Evolutionary conservation across 2,888 invertebrate genomes (phyloP).

Genomic region (Adelognathus sp.): DNA sequence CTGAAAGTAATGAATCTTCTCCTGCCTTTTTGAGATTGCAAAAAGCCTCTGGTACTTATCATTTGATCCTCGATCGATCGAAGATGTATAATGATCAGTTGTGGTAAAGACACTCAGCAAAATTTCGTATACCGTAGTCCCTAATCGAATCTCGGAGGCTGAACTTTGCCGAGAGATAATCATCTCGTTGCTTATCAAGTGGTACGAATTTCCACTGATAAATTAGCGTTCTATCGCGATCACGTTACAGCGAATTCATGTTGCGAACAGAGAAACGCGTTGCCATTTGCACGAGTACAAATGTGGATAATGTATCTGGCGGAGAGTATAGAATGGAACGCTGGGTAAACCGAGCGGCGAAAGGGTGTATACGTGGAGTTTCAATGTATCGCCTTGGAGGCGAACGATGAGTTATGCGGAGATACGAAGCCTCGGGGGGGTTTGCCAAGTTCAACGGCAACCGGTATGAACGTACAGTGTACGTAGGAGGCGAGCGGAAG

Average conservation of each 20-base stretch:
- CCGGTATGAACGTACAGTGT: background rate
- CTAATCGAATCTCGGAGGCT: no score
- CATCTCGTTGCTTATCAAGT: no score
- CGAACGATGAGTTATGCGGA: conserved; percentile 54
- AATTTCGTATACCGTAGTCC: no score
- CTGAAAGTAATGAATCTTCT: no score
- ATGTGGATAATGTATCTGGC: conserved; percentile 9
- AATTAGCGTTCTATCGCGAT: conserved; percentile 24
- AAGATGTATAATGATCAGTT: no score
- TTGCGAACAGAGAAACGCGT: conserved; percentile 1
- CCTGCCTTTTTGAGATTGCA: no score
- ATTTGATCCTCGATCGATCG: no score
- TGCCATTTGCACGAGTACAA: conserved; percentile 21
- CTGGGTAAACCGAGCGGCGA: background rate
- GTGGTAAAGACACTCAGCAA: no score
- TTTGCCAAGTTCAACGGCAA: conserved; percentile 23
- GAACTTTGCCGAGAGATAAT: no score
- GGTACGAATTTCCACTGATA: background rate
- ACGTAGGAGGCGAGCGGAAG: background rate
- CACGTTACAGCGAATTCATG: background rate
- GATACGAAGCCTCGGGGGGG: conserved; percentile 36
- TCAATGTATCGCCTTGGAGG: conserved; percentile 54
- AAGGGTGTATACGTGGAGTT: conserved; percentile 29
- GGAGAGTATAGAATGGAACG: conserved; percentile 22
- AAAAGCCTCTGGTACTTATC: no score